Conservation (phyloP, 2,797 vertebrate species). For the Anableps anableps region DNA sequence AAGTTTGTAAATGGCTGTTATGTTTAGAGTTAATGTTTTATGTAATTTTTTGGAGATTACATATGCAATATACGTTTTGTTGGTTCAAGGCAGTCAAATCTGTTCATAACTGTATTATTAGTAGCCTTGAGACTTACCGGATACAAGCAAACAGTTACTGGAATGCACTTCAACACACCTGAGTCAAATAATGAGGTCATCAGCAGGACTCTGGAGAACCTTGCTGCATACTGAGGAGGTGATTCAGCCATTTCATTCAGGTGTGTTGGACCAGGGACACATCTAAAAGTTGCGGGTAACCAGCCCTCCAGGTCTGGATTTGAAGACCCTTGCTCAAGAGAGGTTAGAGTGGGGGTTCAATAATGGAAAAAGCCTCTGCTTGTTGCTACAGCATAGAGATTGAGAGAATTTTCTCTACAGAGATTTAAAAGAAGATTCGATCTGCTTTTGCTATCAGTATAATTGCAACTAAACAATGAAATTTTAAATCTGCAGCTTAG, state of each 20-base stretch:
- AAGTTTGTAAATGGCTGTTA: too few species aligned
- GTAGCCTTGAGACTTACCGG: too few species aligned
- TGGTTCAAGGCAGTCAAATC: too few species aligned
- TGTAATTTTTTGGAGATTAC: too few species aligned
- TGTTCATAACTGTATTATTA: too few species aligned
- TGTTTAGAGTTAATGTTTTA: too few species aligned
- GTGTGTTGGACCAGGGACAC: background rate
- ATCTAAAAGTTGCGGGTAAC: background rate
- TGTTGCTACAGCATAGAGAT: background rate
- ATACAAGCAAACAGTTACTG: too few species aligned
- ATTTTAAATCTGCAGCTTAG: slow-evolving; percentile 1
- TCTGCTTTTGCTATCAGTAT: slow-evolving; percentile 13
- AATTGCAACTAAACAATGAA: slow-evolving; percentile 18
- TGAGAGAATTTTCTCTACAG: background rate
- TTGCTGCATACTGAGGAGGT: background rate
- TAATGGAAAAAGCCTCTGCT: background rate
- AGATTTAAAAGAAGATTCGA: slow-evolving; percentile 4
- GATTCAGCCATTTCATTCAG: background rate
- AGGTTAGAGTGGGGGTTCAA: background rate
- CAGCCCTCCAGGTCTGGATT: background rate
- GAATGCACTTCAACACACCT: background rate
- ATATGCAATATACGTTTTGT: too few species aligned
- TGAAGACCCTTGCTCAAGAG: background rate
- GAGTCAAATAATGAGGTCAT: background rate
- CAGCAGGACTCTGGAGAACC: background rate